A percentile compares a stretch with the other conserved stretches of the same genome.
Conservation (phyloP, 2,113 vertebrate species). For the Eubucco bourcierii region DNA sequence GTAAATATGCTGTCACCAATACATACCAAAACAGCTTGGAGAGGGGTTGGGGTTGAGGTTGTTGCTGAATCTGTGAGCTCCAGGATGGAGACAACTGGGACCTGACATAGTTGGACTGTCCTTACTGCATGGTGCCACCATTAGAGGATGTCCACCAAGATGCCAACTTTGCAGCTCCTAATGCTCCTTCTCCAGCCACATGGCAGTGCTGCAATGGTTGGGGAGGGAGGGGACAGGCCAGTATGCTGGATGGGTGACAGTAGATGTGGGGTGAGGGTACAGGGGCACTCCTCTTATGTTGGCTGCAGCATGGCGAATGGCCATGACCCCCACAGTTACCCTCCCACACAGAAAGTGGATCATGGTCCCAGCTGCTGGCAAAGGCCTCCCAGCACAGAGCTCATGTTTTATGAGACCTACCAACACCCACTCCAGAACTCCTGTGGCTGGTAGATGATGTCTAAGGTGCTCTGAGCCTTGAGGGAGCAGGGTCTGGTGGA, state of each 20-base stretch:
- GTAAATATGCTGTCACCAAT: neutral
- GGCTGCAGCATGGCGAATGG: neutral
- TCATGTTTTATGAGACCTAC: neutral
- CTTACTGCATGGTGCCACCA: rapidly evolving
- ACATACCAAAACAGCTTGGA: neutral
- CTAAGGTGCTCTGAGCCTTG: neutral
- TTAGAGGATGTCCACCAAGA: rapidly evolving
- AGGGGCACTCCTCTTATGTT: neutral
- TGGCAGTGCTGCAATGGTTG: neutral
- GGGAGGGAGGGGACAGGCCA: neutral
- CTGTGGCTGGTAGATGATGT: neutral
- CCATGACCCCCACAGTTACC: neutral
- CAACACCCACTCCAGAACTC: neutral
- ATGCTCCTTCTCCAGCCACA: neutral
- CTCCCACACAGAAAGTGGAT: neutral
- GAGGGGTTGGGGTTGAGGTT: neutral
- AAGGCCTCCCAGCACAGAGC: neutral
- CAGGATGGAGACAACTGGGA: neutral
- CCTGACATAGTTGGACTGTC: neutral
- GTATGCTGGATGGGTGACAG: neutral
- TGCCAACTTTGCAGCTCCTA: neutral
- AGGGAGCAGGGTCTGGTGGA: neutral
- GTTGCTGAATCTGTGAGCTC: neutral
- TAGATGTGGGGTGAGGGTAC: neutral
- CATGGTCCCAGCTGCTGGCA: neutral